Percentiles rank a stretch among this genome's conserved stretches.
Conservation (phyloP, 2,113 vertebrate species). For the Passer montanus region DNA sequence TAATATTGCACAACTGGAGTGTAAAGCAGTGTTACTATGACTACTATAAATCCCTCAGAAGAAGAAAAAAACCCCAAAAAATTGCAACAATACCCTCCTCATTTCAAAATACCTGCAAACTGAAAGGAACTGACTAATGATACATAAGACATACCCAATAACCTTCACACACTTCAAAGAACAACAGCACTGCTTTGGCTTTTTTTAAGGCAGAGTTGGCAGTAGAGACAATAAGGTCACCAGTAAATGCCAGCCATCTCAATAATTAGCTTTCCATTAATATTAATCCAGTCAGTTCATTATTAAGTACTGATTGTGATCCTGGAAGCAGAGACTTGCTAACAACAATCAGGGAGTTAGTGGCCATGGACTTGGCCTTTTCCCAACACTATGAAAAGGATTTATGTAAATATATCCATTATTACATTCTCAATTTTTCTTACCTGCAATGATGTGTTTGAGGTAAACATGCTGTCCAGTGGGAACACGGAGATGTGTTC, state of each 20-base stretch:
- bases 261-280: background rate
- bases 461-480: constrained; percentile 92
- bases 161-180: background rate
- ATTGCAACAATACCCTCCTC: background rate
- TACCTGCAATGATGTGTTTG: constrained; percentile 86
- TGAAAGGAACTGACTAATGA: background rate
- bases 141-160: background rate
- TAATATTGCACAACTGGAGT: background rate
- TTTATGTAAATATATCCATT: background rate
- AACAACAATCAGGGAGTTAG: background rate
- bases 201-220: background rate
- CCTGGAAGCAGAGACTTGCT: background rate
- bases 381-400: background rate
- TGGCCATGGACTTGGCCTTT: background rate
- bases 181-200: background rate
- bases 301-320: background rate
- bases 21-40: background rate
- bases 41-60: background rate
- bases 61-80: background rate
- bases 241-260: background rate
- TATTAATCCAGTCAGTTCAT: background rate
- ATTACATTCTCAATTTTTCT: background rate
- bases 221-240: background rate
- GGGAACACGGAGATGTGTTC: constrained; percentile 82
- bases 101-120: background rate